Evolutionary conservation across 2,113 vertebrate species (phyloP), one percentile per base, ranked within the genome.

Genomic region (Cheirogaleus medius): DNA sequence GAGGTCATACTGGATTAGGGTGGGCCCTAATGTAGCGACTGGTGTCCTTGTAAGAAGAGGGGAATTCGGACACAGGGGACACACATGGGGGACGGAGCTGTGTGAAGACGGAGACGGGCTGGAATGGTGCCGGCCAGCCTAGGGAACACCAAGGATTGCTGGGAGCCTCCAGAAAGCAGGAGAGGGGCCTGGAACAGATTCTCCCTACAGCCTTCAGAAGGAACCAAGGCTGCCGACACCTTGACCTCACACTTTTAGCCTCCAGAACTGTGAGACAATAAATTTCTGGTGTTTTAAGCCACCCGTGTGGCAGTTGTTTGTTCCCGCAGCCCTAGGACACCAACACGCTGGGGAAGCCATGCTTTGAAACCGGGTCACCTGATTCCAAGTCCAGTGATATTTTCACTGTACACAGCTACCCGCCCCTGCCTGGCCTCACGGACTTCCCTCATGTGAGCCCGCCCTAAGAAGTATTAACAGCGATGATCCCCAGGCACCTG

Each of bases 401-500:
- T 52, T 74, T 39, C 37, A 6, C 34, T 3, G 8, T 25, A 8
- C 9, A 13, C 4, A 11, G 74, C 13, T 82, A 21, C 23, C 8
- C 4, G 39, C 37, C 3, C 2, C 10, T 20, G 13, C 29, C 34
- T 11, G 12, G 15, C 21, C 20, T 78, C 29, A 1, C 0, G 4
- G 29, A 32, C 23, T 32, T 64, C 4, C 6, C 68, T 0, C 2
- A 0, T 20, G 44, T 7, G 3, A 3, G 12, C 18, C 27, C 23
- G 42, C 25, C 32, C 18, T 10, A 0, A 0, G 15, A 20, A 11
- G 49, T 14, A 14, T 34, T 42, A 15, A 23, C 9, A 18, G 34
- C 0, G 0, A 4, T 0, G 34, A 63, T 15, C 25, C 6, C 7
- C 37, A 2, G 7, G 56, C 47, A 0, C 42, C 34, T 20, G 37